phyloP scores from a whole-genome alignment of 2,797 vertebrate species.

The Leucoraja ocellata region DNA sequence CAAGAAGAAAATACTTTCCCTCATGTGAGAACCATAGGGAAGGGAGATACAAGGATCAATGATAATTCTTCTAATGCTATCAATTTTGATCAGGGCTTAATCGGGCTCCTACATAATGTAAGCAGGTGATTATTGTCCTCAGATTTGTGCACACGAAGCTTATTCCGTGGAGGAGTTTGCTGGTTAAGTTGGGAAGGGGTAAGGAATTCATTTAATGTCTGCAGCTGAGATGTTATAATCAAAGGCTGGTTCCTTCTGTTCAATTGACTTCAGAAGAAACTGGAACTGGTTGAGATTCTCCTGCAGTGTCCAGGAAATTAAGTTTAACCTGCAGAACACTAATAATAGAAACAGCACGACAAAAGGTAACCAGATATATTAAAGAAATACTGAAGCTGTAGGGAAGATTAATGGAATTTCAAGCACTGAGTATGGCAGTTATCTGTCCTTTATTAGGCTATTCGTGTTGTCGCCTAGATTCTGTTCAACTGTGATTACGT shows the following conservation, averaged over 20 bases:
- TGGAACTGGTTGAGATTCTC: too few relatives aligned
- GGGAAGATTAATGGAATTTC: too few relatives aligned
- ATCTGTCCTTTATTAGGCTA: too few relatives aligned
- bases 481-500: too few relatives aligned
- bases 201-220: background rate
- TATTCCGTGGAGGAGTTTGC: background rate
- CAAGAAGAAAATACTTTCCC: background rate
- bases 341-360: too few relatives aligned
- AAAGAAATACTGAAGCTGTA: too few relatives aligned
- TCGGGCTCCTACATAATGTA: background rate
- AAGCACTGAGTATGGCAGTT: too few relatives aligned
- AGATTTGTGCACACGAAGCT: background rate
- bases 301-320: too few relatives aligned
- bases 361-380: too few relatives aligned
- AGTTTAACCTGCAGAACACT: too few relatives aligned
- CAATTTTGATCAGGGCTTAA: background rate
- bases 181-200: background rate
- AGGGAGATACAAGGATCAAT: background rate
- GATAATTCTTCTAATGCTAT: background rate
- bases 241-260: background rate
- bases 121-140: background rate
- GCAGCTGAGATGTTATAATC: background rate
- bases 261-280: background rate
- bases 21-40: background rate
- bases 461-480: too few relatives aligned